Evolutionary conservation across 2,113 vertebrate species (phyloP).

Genomic region (Trochalopteron elliotii): DNA sequence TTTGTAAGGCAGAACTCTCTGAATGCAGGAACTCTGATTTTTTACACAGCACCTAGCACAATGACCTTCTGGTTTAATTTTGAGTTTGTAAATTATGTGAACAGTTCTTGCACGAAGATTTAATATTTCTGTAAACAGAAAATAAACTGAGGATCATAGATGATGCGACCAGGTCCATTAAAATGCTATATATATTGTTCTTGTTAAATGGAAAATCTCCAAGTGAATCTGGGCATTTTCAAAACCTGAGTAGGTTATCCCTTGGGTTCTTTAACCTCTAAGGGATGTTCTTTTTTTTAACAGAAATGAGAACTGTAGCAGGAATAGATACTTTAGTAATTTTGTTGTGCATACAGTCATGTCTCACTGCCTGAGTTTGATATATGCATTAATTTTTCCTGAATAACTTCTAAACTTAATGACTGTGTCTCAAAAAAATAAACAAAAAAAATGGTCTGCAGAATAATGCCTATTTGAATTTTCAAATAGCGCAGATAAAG

Average conservation of each 20-base stretch:
- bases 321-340: background rate
- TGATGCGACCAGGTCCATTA: background rate
- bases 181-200: background rate
- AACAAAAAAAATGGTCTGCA: background rate
- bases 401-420: background rate
- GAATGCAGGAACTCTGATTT: background rate
- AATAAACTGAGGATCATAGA: background rate
- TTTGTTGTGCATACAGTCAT: background rate
- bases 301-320: background rate
- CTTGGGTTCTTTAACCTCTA: background rate
- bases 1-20: background rate
- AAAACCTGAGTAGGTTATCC: background rate
- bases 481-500: background rate
- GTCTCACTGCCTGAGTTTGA: background rate
- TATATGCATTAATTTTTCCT: background rate
- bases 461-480: background rate
- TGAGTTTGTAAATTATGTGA: background rate
- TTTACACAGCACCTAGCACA: background rate
- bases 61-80: background rate
- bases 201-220: background rate
- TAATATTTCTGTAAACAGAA: background rate
- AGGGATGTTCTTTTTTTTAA: background rate
- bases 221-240: background rate
- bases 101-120: background rate
- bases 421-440: background rate